Evolutionary conservation across 2,888 invertebrate genomes (phyloP), one percentile per base, ranked within the genome.

Genomic region (Eilema sororculum): DNA sequence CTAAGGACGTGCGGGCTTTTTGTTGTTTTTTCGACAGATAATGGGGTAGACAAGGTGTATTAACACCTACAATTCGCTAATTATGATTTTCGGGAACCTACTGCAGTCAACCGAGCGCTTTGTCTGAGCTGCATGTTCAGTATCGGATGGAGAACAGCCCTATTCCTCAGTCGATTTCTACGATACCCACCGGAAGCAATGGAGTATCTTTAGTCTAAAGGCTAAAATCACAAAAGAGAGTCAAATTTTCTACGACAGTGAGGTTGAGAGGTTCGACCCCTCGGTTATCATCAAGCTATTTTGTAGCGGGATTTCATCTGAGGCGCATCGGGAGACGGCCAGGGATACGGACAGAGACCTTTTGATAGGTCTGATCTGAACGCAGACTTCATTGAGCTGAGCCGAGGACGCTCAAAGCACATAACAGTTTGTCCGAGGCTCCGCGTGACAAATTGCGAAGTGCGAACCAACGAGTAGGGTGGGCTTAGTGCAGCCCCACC

Each of bases 211-310:
- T n/a, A n/a, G n/a, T n/a, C n/a, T n/a, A n/a, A n/a, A n/a, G n/a
- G n/a, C n/a, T n/a, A 24, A 25, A 58, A 12, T 12, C 10, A 20
- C 56, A 68, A 68, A 68, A 58, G 58, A 37, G 58, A 63, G 68
- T 68, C 68, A 28, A 68, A 63, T 68, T 52, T 64, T 68, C 68
- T 68, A 68, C 68, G 33, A 20, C 63, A 68, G 41, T 68, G 41
- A 8, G 4, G 63, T 58, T 16, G 68, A 68, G 68, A 57, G 57
- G 9, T n/a, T 20, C 2, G 52, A n/a, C n/a, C 60, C 62, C 62
- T 62, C 56, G 52, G 28, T 33, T 25, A 20, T 37, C 33, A 22
- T 65, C 24, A 20, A 24, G 65, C 57, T 58, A 57, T 57, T 58
- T 52, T 58, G 37, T 58, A 37, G 41, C 65, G 25, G 64, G 25